Base-by-base conservation (phyloP, 2,888 invertebrate genomes). In the Escarpia spicata region DNA sequence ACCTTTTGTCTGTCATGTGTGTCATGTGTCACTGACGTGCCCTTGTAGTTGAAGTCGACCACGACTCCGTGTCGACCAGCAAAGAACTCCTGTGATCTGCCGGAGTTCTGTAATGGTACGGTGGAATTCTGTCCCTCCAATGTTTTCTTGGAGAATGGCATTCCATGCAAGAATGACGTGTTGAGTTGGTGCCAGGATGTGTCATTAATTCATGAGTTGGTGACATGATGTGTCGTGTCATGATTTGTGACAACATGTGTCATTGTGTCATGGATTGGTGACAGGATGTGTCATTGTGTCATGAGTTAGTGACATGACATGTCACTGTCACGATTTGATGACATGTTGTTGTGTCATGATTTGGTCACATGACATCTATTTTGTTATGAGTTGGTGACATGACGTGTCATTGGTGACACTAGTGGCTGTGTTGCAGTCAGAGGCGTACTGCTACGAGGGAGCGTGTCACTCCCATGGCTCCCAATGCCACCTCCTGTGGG, bases 401-500 rank as follows among this genome's bases (percentile, higher is more conserved):
- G 45, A 45, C 45, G 6, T 45, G 45, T 45, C 45, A 6, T 45
- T 6, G 37, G 37, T 37, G 37, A 37, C 37, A 37, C 37, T 37
- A 37, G 37, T 1, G 37, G 37, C 75, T 75, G 75, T 26, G 75
- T 75, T 75, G 15, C 75, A 75, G 75, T 75, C 75, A 26, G 75
- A 98, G 97, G 98, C 99, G 0, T 99, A 98, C 96, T 99, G 99
- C 96, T 99, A 98, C 96, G 97, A 98, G 92, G 99, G 99, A 4
- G 97, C 98, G 58, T 99, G 99, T 95, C 97, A 98, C 37, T 98
- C 98, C 0, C 98, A 98, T 96, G 97, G 98, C 43, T 98, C 98
- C 96, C 99, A 99, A 96, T 99, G 99, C 96, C 98, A 98, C 93
- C 97, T 99, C 92, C 97, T 99, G 92, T 99, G 99, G 99, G 99